Base-by-base conservation (phyloP, 92 coral and sea anemone species). In the Zoanthus sansibaricus region DNA sequence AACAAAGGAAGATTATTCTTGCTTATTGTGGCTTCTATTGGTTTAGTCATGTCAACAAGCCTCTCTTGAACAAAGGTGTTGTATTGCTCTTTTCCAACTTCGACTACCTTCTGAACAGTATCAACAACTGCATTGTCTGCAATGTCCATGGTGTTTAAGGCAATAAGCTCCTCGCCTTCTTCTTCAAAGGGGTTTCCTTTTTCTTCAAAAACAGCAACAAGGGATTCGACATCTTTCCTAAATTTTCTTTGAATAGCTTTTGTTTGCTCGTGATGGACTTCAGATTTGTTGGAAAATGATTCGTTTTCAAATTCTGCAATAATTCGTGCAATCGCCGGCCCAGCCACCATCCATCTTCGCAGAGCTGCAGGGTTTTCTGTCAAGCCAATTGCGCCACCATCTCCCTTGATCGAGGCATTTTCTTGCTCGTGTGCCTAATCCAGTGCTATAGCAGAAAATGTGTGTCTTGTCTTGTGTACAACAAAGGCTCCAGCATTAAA, bases 321-420 rank as follows among this genome's bases (percentile, higher is more conserved):
- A 69, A 86, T 62, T 45, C 82, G 30, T 13, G 82, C 76, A 14
- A 20, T 54, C 49, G 56, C 88, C 10, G 82, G 88, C 0, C 88
- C 88, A 84, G 59, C 21, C 1, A 72, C 52, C 59, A 84, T 90
- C 55, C 55, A 49, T 49, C 7, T 49, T 49, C 55, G 55, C 55
- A 49, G 55, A 49, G 55, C 55, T 49, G 55, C 55, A 61, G 90
- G 90, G 18, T 90, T 79, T 21, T 86, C 93, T 1, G 87, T 90
- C 9, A 90, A 79, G 31, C 93, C 83, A 1, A 86, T 86, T 20
- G 93, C 93, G 0, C 82, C 82, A 37, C 74, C 59, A 37, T 84
- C 73, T 10, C 82, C 88, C 32, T 84, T 84, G 82, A 84, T 84
- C 42, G 55, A 2, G 55, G 55, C 5, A 0, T 49, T 49, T 49